A percentile compares a stretch with the other conserved stretches of the same genome.
Conservation (phyloP, 2,113 vertebrate genomes). For the Saccopteryx leptura region DNA sequence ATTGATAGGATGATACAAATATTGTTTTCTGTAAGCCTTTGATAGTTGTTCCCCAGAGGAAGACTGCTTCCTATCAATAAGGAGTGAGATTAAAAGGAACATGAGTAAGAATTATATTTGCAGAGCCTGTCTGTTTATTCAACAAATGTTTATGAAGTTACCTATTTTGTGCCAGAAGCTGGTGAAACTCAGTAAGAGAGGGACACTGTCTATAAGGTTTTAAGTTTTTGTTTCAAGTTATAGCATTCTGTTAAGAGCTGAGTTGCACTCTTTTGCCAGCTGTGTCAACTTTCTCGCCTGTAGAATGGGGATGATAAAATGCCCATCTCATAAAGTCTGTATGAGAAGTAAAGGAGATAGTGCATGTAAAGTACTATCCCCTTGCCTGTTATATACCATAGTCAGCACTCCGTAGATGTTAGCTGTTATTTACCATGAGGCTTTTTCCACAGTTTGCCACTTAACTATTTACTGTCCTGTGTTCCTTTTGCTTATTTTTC, state of each 20-base stretch:
- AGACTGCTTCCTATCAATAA: background rate
- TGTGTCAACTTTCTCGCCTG: background rate
- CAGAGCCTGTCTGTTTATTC: slow-evolving; percentile 29
- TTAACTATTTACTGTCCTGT: background rate
- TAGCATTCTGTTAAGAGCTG: slow-evolving; percentile 27
- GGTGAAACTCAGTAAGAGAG: slow-evolving; percentile 43
- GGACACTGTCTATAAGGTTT: background rate
- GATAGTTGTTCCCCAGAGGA: background rate
- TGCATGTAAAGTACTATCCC: background rate
- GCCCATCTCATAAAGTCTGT: background rate
- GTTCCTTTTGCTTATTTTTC: background rate
- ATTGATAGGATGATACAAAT: background rate
- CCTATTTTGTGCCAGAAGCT: slow-evolving; percentile 46
- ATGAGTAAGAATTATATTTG: slow-evolving; percentile 49
- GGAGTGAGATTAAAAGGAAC: slow-evolving; percentile 9
- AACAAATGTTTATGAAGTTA: slow-evolving; percentile 25
- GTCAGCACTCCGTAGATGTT: background rate
- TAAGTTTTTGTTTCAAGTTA: slow-evolving; percentile 47
- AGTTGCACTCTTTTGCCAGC: slow-evolving; percentile 32
- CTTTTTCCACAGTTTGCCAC: background rate
- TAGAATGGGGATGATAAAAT: background rate
- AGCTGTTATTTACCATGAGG: background rate
- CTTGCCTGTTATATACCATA: background rate
- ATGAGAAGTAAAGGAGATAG: background rate
- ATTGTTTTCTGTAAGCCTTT: slow-evolving; percentile 30